Evolutionary conservation across 2,113 vertebrate genomes (phyloP).

Genomic region (Conger conger): DNA sequence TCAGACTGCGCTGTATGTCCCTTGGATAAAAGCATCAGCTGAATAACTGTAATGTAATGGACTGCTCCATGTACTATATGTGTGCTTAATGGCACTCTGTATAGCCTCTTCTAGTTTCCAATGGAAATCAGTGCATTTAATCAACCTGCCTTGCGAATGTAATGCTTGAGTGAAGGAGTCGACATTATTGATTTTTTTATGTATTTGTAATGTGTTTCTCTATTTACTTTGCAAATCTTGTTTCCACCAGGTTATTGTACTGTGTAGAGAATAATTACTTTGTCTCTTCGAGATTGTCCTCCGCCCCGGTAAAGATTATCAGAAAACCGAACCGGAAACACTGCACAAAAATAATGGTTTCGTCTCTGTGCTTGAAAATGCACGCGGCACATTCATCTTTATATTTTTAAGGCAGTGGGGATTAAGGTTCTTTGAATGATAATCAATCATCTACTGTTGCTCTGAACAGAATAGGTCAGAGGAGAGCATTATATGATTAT

Average conservation of each 20-base stretch:
- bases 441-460: constrained; percentile 1
- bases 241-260: neutral
- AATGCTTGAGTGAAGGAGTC: neutral
- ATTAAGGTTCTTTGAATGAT: neutral
- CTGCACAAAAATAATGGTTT: neutral
- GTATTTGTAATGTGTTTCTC: constrained; percentile 14
- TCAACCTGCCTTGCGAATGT: constrained; percentile 4
- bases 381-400: neutral
- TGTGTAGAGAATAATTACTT: neutral
- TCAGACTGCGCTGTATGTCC: too few species aligned
- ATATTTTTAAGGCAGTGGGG: neutral
- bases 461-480: neutral
- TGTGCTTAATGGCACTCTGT: neutral
- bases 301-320: neutral
- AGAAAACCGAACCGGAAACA: neutral
- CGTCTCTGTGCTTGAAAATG: too few species aligned
- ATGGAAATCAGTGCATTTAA: constrained; percentile 15
- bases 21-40: too few species aligned
- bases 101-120: neutral
- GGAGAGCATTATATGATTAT: constrained; percentile 5
- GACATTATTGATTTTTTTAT: constrained; percentile 20
- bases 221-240: neutral
- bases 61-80: neutral
- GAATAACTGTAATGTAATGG: too few species aligned
- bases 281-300: neutral